Evolutionary conservation across 2,113 vertebrate genomes (phyloP).

Genomic region (Calyptommatus sinebrachiatus): DNA sequence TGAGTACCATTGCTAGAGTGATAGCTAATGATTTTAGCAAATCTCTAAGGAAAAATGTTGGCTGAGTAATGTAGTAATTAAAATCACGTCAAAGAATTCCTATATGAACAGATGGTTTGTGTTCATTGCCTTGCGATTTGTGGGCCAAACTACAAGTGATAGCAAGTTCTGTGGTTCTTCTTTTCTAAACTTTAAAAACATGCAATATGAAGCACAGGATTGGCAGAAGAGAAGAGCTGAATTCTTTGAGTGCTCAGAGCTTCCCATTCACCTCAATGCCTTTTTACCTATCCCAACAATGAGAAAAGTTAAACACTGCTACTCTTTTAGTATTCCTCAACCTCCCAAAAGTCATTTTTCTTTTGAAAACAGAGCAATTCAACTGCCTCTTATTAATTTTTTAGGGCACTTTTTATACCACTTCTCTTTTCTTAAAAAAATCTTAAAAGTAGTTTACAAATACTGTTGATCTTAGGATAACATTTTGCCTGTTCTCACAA

Average conservation of each 20-base stretch:
- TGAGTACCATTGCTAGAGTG: constrained; percentile 36
- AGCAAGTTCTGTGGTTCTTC: background rate
- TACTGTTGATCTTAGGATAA: background rate
- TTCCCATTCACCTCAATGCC: background rate
- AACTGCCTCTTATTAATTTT: too few species aligned
- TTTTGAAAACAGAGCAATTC: background rate
- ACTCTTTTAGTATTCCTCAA: background rate
- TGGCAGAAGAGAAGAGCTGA: background rate
- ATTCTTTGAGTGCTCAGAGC: background rate
- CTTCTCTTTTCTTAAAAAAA: too few species aligned
- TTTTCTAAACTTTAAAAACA: background rate
- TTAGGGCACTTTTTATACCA: too few species aligned
- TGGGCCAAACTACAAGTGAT: constrained; percentile 13
- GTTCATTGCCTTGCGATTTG: constrained; percentile 42
- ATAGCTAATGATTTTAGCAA: constrained; percentile 67
- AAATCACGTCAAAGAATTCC: constrained; percentile 70
- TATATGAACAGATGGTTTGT: constrained; percentile 56
- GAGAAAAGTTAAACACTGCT: too few species aligned
- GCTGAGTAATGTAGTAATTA: constrained; percentile 68
- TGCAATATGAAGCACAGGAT: background rate
- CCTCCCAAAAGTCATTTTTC: background rate
- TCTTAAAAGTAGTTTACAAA: too few species aligned
- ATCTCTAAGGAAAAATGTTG: constrained; percentile 69
- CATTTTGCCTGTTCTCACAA: background rate
- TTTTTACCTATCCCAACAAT: too few species aligned